These are phyloP conservation scores for Sebastes vulpes DNA, from an alignment of 2,797 vertebrate genomes.

Conservation along the genomic window DNA sequence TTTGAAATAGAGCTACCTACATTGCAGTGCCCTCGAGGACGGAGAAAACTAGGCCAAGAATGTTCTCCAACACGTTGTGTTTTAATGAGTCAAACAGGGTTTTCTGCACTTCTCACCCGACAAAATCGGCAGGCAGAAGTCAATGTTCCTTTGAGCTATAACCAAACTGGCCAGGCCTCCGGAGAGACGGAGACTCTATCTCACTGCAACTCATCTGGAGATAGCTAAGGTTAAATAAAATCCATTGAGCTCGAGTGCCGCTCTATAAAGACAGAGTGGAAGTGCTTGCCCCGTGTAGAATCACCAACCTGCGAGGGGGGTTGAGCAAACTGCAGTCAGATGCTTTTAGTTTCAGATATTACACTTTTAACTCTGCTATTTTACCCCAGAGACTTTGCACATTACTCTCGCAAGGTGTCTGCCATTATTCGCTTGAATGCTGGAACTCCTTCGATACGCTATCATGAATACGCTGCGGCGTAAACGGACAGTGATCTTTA, in stretches of 20 bases:
- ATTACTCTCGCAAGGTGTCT: constrained; percentile 16
- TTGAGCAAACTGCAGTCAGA: constrained; percentile 26
- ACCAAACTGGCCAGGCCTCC: constrained; percentile 36
- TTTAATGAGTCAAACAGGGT: constrained; percentile 54
- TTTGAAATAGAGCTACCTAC: constrained; percentile 38
- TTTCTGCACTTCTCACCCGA: constrained; percentile 28
- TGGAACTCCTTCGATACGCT: constrained; percentile 26
- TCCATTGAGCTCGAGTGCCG: constrained; percentile 50
- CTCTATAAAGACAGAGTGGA: constrained; percentile 47
- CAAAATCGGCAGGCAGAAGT: constrained; percentile 45
- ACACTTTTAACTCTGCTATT: constrained; percentile 32
- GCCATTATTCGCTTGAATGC: constrained; percentile 38
- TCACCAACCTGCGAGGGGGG: constrained; percentile 18
- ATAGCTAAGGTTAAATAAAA: constrained; percentile 73
- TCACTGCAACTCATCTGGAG: constrained; percentile 45
- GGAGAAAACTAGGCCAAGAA: constrained; percentile 51
- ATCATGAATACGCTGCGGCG: constrained; percentile 29
- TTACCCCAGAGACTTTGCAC: constrained; percentile 14
- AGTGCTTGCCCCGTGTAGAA: constrained; percentile 40
- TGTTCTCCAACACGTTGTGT: constrained; percentile 26
- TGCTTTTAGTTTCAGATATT: constrained; percentile 46
- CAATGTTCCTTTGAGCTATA: constrained; percentile 61
- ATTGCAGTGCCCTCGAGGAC: constrained; percentile 40
- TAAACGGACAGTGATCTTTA: constrained; percentile 55
- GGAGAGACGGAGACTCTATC: constrained; percentile 51